Evolutionary conservation across 2,797 vertebrate genomes (phyloP), one percentile per base, ranked within the genome.

Genomic region (Pygocentrus nattereri): DNA sequence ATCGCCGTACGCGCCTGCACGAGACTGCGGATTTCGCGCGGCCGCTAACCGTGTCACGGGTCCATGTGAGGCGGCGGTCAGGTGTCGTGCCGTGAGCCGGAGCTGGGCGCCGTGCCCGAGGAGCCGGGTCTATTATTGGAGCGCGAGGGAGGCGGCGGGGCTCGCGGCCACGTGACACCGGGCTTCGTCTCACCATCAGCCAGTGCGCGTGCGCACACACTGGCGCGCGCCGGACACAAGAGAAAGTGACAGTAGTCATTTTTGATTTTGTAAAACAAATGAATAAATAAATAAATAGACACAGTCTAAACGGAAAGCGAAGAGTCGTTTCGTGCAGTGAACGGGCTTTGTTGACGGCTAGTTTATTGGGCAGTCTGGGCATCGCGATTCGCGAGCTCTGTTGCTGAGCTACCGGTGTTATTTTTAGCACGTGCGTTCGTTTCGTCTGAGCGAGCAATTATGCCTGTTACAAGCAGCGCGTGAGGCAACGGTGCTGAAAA

Each of bases 31-130:
- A 91, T 92, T 93, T 90, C 80, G 83, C 88, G 86, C 75, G 85
- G 88, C 52, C 85, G 88, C 90, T 90, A 88, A 92, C 90, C 89
- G 92, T 93, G 92, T 93, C 91, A 93, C 91, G 83, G 93, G 91
- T 91, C 92, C 95, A 88, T 94, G 95, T 95, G 94, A 95, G 93
- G 87, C 86, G 85, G 81, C 88, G 93, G 94, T 95, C 95, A 95
- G 94, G 94, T 95, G 95, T 94, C 91, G 87, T 86, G 91, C 90
- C 76, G 91, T 84, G 88, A 68, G 87, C 87, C 86, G 90, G 87
- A 86, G 84, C 86, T 87, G 89, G 94, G 92, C 92, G 89, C 80
- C 65, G 82, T 89, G 93, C 95, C 94, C 93, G 79, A 88, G 87
- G 87, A 93, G 91, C 87, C 84, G 82, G 10, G 87, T 91, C 91